phyloP scores from a whole-genome alignment of 2,888 invertebrate genomes.

The Stenoptilia bipunctidactyla region DNA sequence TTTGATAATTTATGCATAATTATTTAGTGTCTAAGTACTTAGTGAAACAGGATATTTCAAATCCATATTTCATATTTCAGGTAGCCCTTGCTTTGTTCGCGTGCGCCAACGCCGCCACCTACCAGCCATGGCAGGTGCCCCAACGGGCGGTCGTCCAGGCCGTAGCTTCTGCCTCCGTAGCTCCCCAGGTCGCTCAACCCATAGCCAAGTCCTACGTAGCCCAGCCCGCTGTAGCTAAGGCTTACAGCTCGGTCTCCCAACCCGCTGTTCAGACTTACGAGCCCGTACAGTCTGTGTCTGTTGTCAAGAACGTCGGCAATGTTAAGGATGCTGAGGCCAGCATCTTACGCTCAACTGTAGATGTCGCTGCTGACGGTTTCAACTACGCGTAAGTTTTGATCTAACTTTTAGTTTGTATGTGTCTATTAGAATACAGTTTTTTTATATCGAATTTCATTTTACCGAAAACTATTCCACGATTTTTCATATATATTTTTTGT shows the following conservation, averaged over 20 bases:
- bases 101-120: conserved; percentile 25
- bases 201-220: neutral
- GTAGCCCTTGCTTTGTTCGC: conserved; percentile 27
- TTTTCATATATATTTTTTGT: too few species aligned
- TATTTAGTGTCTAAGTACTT: too few species aligned
- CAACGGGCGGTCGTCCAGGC: conserved; percentile 2
- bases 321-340: conserved; percentile 20
- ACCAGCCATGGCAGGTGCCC: conserved; percentile 13
- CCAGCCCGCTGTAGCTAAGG: conserved; percentile 4
- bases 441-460: too few species aligned
- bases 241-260: conserved; percentile 4
- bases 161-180: conserved; percentile 5
- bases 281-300: conserved; percentile 1
- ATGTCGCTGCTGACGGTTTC: conserved; percentile 24
- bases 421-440: too few species aligned
- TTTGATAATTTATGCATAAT: too few species aligned
- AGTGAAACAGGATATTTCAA: too few species aligned
- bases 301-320: conserved; percentile 1
- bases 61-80: conserved; percentile 1
- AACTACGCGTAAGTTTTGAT: conserved; percentile 25
- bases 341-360: conserved; percentile 22
- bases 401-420: too few species aligned
- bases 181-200: neutral
- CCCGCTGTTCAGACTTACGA: conserved; percentile 2
- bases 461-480: too few species aligned